These are phyloP conservation scores for Danio choprae DNA, from an alignment of 2,797 vertebrate species.

Conservation along the genomic window DNA sequence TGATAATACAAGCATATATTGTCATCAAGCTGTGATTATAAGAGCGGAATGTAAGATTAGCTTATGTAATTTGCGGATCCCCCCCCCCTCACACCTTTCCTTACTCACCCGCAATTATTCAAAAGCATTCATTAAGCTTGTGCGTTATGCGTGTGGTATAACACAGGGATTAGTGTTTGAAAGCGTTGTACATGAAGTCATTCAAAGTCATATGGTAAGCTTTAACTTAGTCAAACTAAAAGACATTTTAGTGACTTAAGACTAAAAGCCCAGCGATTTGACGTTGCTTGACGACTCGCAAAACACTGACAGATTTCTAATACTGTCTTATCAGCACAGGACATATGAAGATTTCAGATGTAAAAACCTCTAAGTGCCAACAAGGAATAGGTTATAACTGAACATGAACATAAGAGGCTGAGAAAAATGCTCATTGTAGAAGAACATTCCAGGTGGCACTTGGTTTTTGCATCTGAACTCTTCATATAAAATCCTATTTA, in stretches of 20 bases:
- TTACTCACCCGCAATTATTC: constrained; percentile 38
- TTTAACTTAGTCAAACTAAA: not conserved
- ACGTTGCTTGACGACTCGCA: too few relatives aligned
- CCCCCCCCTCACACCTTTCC: not conserved
- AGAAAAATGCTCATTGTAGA: too few relatives aligned
- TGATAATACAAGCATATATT: constrained; percentile 51
- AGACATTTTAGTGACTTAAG: not conserved
- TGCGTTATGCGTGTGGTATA: not conserved
- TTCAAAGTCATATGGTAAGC: constrained; percentile 30
- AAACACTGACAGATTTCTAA: too few relatives aligned
- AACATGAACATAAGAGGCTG: too few relatives aligned
- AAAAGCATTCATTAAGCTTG: constrained; percentile 26
- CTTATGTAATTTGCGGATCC: constrained; percentile 5
- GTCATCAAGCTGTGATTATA: constrained; percentile 50
- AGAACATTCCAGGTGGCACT: too few relatives aligned
- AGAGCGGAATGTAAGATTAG: constrained; percentile 42
- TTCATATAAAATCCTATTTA: too few relatives aligned
- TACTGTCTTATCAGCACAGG: too few relatives aligned
- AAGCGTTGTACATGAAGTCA: constrained; percentile 14
- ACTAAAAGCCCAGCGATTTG: not conserved
- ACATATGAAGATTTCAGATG: too few relatives aligned
- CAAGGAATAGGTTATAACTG: too few relatives aligned
- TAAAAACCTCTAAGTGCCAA: too few relatives aligned
- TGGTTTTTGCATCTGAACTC: too few relatives aligned
- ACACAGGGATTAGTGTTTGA: constrained; percentile 3